Base-by-base conservation (phyloP, 2,113 vertebrate genomes). In the Corvus cornix region DNA sequence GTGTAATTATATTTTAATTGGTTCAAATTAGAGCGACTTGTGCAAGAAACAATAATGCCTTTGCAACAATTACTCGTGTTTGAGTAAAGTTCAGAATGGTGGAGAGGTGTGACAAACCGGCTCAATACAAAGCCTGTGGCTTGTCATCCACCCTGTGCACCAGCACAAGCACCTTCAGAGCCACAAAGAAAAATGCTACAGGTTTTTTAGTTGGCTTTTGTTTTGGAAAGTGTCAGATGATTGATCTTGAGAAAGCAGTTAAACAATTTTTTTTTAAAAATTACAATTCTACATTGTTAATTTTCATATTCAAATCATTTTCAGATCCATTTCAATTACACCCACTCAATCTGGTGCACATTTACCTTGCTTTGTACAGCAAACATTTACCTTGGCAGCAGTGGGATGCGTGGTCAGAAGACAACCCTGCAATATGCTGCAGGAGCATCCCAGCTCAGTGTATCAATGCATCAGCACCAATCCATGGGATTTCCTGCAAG, bases 1-100 rank as follows among this genome's bases (percentile, higher is more conserved):
- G 35, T 30, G 33, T 83, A 93, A 94, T 93, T 96, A 88, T 86
- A 88, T 81, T 94, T 87, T 89, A 94, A 92, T 94, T 93, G 79
- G 64, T 53, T 94, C 60, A 90, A 94, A 95, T 91, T 90, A 94
- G 72, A 92, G 72, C 11, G 70, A 93, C 67, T 93, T 94, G 56
- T 86, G 60, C 49, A 96, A 88, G 92, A 93, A 93, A 92, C 62
- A 95, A 77, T 92, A 96, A 94, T 75, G 56, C 31, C 48, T 95
- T 88, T 49, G 64, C 76, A 88, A 89, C 41, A 82, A 73, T 89
- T 87, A 91, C 27, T 41, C 1, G 1, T 82, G 85, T 82, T 87
- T 82, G 58, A 87, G n/a, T 70, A 87, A 94, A 94, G 72, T 80
- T 80, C 39, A 89, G 52, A 90, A 20, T 8, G 62, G 58, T 12